Evolutionary conservation across 2,888 invertebrate species (phyloP), one percentile per base, ranked within the genome.

Genomic region (Lepidochitona cinerea): DNA sequence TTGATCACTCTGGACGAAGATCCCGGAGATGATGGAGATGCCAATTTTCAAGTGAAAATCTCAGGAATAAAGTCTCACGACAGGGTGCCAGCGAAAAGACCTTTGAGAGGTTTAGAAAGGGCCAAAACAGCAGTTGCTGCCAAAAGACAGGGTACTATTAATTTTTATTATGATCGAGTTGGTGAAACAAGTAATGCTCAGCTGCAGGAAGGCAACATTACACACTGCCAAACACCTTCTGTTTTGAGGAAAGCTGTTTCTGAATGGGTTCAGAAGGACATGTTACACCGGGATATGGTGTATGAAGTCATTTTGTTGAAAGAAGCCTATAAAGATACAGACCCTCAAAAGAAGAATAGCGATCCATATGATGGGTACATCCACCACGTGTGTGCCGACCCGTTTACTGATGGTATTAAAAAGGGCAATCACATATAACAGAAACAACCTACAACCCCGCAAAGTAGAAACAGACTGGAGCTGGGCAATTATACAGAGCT

Each of bases 181-280:
- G 18, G 9, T 7, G 9, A 12, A 29, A 32, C 18, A 66, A 6
- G 7, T 29, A 36, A 14, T 54, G 26, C 9, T 9, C 14, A 14
- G 14, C 29, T 66, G 7, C n/a, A 32, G 9, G 18, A 18, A 66
- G 67, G 67, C 7, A 66, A 66, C 29, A 18, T 66, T 7, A 66
- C 67, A 29, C 29, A 9, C 7, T 12, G 14, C 9, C 67, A 18
- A 9, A 29, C 67, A 18, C 67, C 67, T 66, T 14, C 33, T 29
- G 67, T 66, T 33, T 29, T 66, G 9, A 18, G 67, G 18, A 66
- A 66, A 66, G 67, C 67, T 9, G 67, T 66, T 18, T 66, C 37
- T 9, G 67, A 66, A 66, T 32, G n/a, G 7, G 9, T 66, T 18
- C 67, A 66, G 23, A 66, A 66, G 33, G 67, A 66, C 9, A 14